Percentiles rank a stretch among this genome's conserved stretches.
Evolutionary conservation across 2,888 invertebrate species (phyloP).

Genomic region (Drosophila lutescens): DNA sequence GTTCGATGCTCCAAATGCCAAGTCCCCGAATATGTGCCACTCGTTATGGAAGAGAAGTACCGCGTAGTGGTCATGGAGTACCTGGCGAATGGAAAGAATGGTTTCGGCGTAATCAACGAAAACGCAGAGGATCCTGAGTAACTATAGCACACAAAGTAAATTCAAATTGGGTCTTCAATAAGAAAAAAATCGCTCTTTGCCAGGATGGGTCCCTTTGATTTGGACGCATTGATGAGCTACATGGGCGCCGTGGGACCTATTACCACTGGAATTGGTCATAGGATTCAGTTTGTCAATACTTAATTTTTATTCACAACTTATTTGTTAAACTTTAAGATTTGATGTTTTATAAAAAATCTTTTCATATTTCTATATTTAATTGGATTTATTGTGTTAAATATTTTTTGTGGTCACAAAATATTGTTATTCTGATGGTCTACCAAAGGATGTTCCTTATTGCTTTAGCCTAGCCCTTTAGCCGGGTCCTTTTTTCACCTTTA

Average conservation of each 20-base stretch:
- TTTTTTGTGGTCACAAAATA: too few species aligned
- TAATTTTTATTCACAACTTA: neutral
- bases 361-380: too few species aligned
- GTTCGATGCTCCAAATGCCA: conserved; percentile 88
- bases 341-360: too few species aligned
- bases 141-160: neutral
- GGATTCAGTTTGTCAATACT: conserved; percentile 55
- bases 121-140: conserved; percentile 79
- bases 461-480: too few species aligned
- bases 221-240: conserved; percentile 75
- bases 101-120: conserved; percentile 85
- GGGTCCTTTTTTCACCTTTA: too few species aligned
- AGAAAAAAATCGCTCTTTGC: neutral
- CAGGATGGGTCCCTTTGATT: conserved; percentile 75
- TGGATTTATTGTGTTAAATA: too few species aligned
- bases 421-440: too few species aligned
- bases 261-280: conserved; percentile 61
- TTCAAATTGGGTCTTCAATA: neutral
- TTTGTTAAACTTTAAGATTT: too few species aligned
- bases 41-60: conserved; percentile 86
- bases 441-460: too few species aligned
- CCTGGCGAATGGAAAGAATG: conserved; percentile 89
- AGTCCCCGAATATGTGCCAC: conserved; percentile 87
- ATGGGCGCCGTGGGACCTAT: conserved; percentile 65
- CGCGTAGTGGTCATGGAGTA: conserved; percentile 87